Evolutionary conservation across 2,113 vertebrate genomes (phyloP).

Genomic region (Quiscalus mexicanus): DNA sequence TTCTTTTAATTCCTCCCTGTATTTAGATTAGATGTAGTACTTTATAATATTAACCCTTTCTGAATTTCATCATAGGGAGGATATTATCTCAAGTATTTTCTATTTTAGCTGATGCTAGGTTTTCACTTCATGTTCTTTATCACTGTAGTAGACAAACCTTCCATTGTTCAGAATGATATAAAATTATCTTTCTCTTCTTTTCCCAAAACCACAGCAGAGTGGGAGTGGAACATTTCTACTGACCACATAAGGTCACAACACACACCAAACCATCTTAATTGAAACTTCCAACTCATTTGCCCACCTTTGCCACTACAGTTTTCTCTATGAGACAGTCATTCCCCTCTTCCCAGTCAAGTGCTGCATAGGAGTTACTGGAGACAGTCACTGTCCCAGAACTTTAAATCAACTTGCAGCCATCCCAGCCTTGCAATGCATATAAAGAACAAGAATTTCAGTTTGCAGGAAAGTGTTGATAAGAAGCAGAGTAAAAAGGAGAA

Average conservation of each 20-base stretch:
- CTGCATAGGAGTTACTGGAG: background rate
- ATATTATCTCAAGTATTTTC: background rate
- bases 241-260: background rate
- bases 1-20: background rate
- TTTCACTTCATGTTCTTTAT: background rate
- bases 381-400: background rate
- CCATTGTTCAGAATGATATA: background rate
- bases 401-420: background rate
- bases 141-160: background rate
- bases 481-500: background rate
- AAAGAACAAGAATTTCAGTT: background rate
- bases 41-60: background rate
- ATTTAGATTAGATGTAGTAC: background rate
- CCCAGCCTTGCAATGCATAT: background rate
- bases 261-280: background rate
- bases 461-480: background rate
- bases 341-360: background rate
- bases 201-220: accelerated
- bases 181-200: background rate
- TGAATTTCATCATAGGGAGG: background rate
- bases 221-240: background rate
- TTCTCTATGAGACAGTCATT: background rate
- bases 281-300: background rate
- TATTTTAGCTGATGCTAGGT: background rate
- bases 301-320: background rate